A percentile compares a stretch with the other conserved stretches of the same genome.
phyloP scores from a whole-genome alignment of 2,113 vertebrate genomes.

The Panthera uncia region DNA sequence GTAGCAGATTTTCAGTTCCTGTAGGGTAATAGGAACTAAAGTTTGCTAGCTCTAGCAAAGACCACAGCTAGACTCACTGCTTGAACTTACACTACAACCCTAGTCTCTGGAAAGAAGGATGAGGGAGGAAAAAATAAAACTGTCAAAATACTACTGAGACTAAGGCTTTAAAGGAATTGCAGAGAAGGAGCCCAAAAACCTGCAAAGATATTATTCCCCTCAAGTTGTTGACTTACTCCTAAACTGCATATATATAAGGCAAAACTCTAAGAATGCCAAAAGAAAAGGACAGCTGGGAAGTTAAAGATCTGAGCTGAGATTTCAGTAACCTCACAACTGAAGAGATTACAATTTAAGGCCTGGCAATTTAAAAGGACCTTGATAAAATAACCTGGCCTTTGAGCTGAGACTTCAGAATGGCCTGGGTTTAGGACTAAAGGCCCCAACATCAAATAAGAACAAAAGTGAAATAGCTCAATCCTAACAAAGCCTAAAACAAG shows the following conservation, averaged over 20 bases:
- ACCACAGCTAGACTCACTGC: not conserved
- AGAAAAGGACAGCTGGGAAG: slow-evolving; percentile 33
- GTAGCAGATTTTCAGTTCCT: not conserved
- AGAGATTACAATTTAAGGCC: not conserved
- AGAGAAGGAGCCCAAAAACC: not conserved
- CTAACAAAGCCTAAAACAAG: not conserved
- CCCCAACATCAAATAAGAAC: not conserved
- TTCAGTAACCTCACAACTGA: not conserved
- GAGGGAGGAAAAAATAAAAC: not conserved
- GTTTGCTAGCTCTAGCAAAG: not conserved
- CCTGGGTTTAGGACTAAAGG: not conserved
- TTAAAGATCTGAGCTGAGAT: not conserved
- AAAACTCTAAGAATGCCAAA: slow-evolving; percentile 14
- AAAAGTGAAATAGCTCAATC: not conserved
- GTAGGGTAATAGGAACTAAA: not conserved
- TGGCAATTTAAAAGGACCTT: not conserved
- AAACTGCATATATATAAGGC: not conserved
- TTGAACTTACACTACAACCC: not conserved
- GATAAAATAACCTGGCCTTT: not conserved
- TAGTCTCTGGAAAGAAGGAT: not conserved
- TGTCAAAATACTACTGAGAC: not conserved
- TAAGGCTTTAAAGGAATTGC: slow-evolving; percentile 23
- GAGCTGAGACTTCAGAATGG: not conserved
- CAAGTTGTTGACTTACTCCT: not conserved
- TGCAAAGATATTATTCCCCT: not conserved